Conservation (phyloP, 35 echinoderm and acorn worm species). For the Anneissia japonica region DNA sequence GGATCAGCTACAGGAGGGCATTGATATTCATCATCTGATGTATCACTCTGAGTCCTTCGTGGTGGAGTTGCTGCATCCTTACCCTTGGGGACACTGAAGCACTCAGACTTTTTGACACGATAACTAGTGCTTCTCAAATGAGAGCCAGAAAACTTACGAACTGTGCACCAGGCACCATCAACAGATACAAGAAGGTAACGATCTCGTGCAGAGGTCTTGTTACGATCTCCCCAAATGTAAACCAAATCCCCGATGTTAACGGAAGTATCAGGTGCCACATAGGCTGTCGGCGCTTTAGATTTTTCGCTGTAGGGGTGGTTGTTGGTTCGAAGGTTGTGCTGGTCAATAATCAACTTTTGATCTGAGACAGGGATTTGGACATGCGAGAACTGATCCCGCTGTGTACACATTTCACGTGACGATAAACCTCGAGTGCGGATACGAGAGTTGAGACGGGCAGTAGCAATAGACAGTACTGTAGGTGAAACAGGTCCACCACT, state of each 20-base stretch:
- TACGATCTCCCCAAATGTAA: slow-evolving; percentile 41
- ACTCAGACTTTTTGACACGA: slow-evolving; percentile 33
- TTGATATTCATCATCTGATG: too few species aligned
- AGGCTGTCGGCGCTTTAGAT: neutral
- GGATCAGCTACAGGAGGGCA: too few species aligned
- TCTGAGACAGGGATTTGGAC: neutral
- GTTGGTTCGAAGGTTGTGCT: neutral
- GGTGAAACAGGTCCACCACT: neutral
- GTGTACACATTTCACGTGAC: neutral
- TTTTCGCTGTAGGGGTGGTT: slow-evolving; percentile 2
- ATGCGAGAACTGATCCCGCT: neutral
- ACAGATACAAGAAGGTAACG: slow-evolving; percentile 28
- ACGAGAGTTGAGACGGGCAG: neutral
- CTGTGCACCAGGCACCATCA: slow-evolving; percentile 40
- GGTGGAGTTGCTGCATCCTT: too few species aligned
- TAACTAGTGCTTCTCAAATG: slow-evolving; percentile 29
- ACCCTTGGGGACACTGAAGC: slow-evolving; percentile 35
- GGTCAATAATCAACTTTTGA: neutral
- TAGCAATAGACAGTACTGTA: neutral
- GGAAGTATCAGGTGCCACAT: too few species aligned
- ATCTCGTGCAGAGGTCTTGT: slow-evolving; percentile 20
- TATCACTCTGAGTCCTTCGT: too few species aligned
- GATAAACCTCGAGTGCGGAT: neutral
- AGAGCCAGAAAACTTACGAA: slow-evolving; percentile 46
- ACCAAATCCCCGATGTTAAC: slow-evolving; percentile 39